These are phyloP conservation scores for Hirtodrosophila duncani DNA, from an alignment of 2,888 invertebrate species.

Conservation along the genomic window DNA sequence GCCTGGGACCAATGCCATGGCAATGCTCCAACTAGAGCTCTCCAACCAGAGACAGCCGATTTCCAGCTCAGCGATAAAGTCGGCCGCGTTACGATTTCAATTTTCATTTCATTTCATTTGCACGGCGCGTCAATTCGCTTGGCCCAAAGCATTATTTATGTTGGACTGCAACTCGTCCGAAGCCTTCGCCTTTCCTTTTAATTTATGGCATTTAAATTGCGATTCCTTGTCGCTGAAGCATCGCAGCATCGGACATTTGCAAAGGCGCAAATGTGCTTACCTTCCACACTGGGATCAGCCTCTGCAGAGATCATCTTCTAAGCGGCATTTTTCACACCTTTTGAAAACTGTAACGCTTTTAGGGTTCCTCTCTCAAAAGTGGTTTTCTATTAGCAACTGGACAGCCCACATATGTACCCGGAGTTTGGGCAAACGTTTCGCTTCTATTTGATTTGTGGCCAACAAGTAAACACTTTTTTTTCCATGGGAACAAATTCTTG, in stretches of 20 bases:
- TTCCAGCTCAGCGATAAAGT: constrained; percentile 41
- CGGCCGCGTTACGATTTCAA: constrained; percentile 58
- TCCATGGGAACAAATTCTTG: constrained; percentile 35
- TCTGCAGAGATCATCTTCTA: too few relatives aligned
- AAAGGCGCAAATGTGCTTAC: too few relatives aligned
- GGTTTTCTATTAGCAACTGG: constrained; percentile 64
- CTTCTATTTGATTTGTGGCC: constrained; percentile 37
- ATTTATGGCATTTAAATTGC: constrained; percentile 72
- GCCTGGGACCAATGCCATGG: constrained; percentile 43
- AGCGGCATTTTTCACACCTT: constrained; percentile 58
- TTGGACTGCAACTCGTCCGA: constrained; percentile 17
- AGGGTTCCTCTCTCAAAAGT: constrained; percentile 36
- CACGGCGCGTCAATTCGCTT: constrained; percentile 51
- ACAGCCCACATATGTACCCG: constrained; percentile 24
- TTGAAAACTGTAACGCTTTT: constrained; percentile 60
- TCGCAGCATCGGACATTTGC: too few relatives aligned
- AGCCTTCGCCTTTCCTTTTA: constrained; percentile 52
- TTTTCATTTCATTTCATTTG: constrained; percentile 69
- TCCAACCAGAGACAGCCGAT: constrained; percentile 20
- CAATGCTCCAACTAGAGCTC: constrained; percentile 10
- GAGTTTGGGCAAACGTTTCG: not conserved
- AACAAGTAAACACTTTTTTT: constrained; percentile 40
- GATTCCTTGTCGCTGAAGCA: constrained; percentile 56
- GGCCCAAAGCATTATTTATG: constrained; percentile 53
- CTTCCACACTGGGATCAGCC: too few relatives aligned